These are phyloP conservation scores for Lutraria lutraria DNA, from an alignment of 2,888 invertebrate genomes.

Conservation along the genomic window DNA sequence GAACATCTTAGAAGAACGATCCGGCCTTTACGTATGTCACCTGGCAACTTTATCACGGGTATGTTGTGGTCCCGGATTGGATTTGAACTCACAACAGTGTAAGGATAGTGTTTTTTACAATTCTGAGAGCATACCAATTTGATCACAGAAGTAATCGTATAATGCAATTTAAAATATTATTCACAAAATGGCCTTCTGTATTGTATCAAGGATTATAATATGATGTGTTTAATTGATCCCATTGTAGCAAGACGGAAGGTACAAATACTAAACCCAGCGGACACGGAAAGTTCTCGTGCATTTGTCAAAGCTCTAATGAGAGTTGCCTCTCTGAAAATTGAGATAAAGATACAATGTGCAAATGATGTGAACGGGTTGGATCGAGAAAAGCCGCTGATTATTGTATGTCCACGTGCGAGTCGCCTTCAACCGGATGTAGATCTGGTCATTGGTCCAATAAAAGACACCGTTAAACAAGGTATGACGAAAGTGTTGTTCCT, in stretches of 20 bases:
- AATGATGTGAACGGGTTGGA: not conserved
- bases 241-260: not conserved
- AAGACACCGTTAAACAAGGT: not conserved
- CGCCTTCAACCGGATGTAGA: not conserved
- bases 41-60: too few species aligned
- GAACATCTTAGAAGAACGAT: too few species aligned
- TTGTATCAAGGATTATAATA: too few species aligned
- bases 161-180: too few species aligned
- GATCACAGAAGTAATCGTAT: too few species aligned
- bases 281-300: not conserved
- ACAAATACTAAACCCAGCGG: not conserved
- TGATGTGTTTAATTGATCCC: not conserved
- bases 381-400: not conserved
- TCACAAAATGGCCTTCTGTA: too few species aligned
- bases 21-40: too few species aligned
- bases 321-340: not conserved
- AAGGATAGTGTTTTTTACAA: too few species aligned
- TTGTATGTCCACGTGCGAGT: not conserved
- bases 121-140: too few species aligned
- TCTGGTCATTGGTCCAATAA: not conserved
- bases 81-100: too few species aligned
- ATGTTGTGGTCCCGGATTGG: too few species aligned
- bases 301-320: not conserved
- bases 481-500: not conserved
- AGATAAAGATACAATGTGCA: not conserved